Percentiles rank a stretch among this genome's conserved stretches.
Evolutionary conservation across 2,113 vertebrate species (phyloP).

Genomic region (Porphyrio hochstetteri): DNA sequence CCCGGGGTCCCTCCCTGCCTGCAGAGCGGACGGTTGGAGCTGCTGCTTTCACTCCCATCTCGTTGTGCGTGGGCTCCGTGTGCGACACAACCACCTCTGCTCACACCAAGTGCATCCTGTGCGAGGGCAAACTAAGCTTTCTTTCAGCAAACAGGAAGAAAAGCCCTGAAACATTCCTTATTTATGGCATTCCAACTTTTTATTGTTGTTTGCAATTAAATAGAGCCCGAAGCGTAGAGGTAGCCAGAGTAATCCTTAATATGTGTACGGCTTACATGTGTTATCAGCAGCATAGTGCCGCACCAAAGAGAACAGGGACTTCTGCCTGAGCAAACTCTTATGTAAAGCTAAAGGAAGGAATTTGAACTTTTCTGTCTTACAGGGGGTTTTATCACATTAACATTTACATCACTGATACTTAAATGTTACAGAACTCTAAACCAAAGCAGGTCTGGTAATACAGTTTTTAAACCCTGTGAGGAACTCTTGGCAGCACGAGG

Average conservation of each 20-base stretch:
- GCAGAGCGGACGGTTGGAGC: neutral
- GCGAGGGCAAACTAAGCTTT: neutral
- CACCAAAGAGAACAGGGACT: neutral
- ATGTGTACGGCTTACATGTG: accelerated
- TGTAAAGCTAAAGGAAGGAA: neutral
- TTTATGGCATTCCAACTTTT: neutral
- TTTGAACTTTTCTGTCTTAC: neutral
- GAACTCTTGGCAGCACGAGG: neutral
- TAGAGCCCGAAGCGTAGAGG: neutral
- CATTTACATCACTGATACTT: neutral
- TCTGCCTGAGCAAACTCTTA: neutral
- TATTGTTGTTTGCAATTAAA: neutral
- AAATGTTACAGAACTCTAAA: neutral
- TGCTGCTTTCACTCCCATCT: neutral
- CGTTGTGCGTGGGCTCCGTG: neutral
- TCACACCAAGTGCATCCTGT: accelerated
- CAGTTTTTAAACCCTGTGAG: neutral
- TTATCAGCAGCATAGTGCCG: neutral
- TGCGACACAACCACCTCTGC: accelerated
- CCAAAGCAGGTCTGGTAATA: neutral
- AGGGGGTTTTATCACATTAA: neutral
- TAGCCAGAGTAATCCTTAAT: neutral
- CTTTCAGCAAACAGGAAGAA: neutral
- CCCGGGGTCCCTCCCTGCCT: neutral
- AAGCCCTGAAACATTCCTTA: neutral